These are phyloP conservation scores for Diaprepes abbreviatus DNA, from an alignment of 2,888 invertebrate genomes.

Conservation along the genomic window DNA sequence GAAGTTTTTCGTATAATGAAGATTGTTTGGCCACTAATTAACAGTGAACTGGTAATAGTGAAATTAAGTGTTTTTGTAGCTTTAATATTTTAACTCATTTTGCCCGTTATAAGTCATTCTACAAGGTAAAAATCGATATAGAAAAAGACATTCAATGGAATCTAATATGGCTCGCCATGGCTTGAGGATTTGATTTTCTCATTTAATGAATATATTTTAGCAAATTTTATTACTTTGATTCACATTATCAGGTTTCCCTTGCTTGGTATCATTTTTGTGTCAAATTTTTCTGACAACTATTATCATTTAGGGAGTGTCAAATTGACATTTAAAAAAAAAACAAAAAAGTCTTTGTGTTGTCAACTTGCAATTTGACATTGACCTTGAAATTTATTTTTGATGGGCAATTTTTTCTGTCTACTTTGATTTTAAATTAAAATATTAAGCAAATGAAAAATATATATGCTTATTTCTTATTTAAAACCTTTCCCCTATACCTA, in stretches of 20 bases:
- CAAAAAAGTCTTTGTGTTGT: slow-evolving; percentile 62
- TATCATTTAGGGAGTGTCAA: slow-evolving; percentile 56
- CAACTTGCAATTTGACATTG: slow-evolving; percentile 59
- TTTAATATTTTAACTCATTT: slow-evolving; percentile 43
- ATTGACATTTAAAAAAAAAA: slow-evolving; percentile 51
- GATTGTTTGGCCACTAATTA: slow-evolving; percentile 60
- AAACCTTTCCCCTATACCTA: background rate
- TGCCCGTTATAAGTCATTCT: slow-evolving; percentile 46
- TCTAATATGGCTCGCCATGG: slow-evolving; percentile 53
- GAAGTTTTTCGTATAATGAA: slow-evolving; percentile 64
- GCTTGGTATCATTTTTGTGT: slow-evolving; percentile 22
- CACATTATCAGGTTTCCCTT: slow-evolving; percentile 5
- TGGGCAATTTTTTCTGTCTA: background rate
- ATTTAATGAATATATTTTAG: slow-evolving; percentile 9
- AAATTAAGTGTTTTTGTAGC: slow-evolving; percentile 52
- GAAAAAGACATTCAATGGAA: slow-evolving; percentile 33
- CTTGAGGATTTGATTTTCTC: slow-evolving; percentile 41
- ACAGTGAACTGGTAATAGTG: slow-evolving; percentile 63
- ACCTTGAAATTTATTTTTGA: slow-evolving; percentile 59
- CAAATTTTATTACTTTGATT: slow-evolving; percentile 37
- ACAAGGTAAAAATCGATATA: slow-evolving; percentile 42
- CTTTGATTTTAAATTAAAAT: background rate
- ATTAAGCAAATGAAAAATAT: background rate
- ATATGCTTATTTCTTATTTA: background rate
- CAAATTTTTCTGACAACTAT: slow-evolving; percentile 16